Evolutionary conservation across 2,888 invertebrate species (phyloP).

Genomic region (Cantharis nigra): DNA sequence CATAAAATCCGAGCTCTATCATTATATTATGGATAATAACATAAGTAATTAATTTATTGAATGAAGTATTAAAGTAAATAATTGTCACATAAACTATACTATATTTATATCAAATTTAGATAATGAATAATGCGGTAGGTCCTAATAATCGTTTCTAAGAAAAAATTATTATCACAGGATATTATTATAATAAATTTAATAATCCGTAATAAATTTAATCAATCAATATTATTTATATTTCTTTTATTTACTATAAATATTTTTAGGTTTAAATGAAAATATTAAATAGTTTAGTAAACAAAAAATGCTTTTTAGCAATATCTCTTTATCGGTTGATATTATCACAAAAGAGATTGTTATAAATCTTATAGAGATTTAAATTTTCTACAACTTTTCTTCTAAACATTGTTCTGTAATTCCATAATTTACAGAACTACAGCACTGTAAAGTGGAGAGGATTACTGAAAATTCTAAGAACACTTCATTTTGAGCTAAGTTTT

Average conservation of each 20-base stretch:
- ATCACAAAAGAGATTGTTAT: too few species aligned
- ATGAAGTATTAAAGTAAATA: background rate
- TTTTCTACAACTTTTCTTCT: too few species aligned
- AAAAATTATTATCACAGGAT: background rate
- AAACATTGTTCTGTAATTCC: too few species aligned
- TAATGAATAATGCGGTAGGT: background rate
- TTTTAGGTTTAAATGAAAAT: background rate
- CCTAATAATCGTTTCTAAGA: background rate
- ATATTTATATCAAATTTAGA: background rate
- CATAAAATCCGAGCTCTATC: too few species aligned
- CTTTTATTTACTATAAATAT: background rate
- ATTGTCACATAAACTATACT: background rate
- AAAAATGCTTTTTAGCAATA: too few species aligned
- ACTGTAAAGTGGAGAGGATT: too few species aligned
- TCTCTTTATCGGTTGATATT: too few species aligned
- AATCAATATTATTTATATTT: background rate
- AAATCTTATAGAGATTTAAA: too few species aligned
- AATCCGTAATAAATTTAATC: background rate
- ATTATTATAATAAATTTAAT: background rate
- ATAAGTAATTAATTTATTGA: background rate
- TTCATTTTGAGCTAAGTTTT: too few species aligned
- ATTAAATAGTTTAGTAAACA: too few species aligned
- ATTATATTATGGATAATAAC: background rate
- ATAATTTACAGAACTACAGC: too few species aligned
- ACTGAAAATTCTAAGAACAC: too few species aligned